These are phyloP conservation scores for Nemotelus pantherinus DNA, from an alignment of 2,888 invertebrate species.

Conservation along the genomic window DNA sequence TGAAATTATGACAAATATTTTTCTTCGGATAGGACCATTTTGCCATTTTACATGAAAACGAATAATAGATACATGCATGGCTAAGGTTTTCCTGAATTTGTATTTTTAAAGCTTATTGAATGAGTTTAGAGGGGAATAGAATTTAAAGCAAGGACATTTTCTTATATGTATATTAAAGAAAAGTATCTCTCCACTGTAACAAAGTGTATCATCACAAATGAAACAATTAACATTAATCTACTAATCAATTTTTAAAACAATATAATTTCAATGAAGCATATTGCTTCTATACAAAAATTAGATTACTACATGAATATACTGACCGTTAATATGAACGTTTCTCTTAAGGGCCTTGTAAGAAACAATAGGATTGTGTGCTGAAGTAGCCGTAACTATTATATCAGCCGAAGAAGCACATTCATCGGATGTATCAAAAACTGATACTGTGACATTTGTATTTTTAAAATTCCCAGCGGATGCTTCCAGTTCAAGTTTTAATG, in stretches of 20 bases:
- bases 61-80: neutral
- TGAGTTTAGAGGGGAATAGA: too few relatives aligned
- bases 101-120: too few relatives aligned
- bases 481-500: constrained; percentile 60
- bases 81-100: neutral
- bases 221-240: too few relatives aligned
- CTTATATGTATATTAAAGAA: too few relatives aligned
- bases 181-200: too few relatives aligned
- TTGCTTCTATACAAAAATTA: too few relatives aligned
- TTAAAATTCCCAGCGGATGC: constrained; percentile 47
- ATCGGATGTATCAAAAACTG: constrained; percentile 58
- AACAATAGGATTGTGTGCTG: constrained; percentile 66
- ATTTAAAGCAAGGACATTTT: too few relatives aligned
- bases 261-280: too few relatives aligned
- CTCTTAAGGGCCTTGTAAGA: constrained; percentile 66
- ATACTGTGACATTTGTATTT: constrained; percentile 51
- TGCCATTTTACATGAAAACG: constrained; percentile 1
- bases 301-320: constrained; percentile 38
- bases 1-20: neutral
- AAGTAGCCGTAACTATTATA: constrained; percentile 72
- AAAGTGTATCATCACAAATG: too few relatives aligned
- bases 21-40: neutral
- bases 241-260: too few relatives aligned
- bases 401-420: constrained; percentile 70
- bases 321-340: constrained; percentile 73